Evolutionary conservation across 1,140 invertebrate species (phyloP), one percentile per base, ranked within the genome.

Genomic region (Bombyx mori): DNA sequence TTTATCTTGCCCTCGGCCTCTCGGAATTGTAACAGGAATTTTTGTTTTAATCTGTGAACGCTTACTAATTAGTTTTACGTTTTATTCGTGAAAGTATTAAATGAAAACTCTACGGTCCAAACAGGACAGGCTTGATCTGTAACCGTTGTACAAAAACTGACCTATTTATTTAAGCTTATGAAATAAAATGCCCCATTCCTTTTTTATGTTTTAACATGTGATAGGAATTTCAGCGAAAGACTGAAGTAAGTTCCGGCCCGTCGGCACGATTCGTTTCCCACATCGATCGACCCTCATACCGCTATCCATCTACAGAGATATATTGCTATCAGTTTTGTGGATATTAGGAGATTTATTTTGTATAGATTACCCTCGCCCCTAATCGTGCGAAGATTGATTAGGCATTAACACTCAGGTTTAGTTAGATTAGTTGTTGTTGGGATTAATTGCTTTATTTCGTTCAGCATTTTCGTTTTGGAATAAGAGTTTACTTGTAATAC

Each of bases 1-100:
- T 68, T 75, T 69, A 70, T 67, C 67, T 71, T 42, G 8, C 48
- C 48, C 57, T 58, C 58, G 60, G 64, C 54, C 52, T 35, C 42
- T 54, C 57, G 35, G 12, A 50, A 67, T 65, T 60, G 61, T 54
- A 44, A 54, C 52, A n/a, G 55, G 49, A 58, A 51, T 56, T 54
- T 65, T 65, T 62, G 61, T 62, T 63, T 63, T 58, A 66, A 67
- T 67, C 57, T 26, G 22, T 7, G 26, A 35, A 35, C 26, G 26
- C 26, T 0, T 35, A 35, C 26, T 35, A 35, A 35, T 35, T 35
- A 35, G 26, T 35, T 35, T 35, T 35, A 35, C 26, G 26, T 35
- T 35, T 35, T 35, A 35, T 60, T 59, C 52, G 44, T 56, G 52
- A 8, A 56, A 35, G 26, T 35, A 3, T 35, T 35, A 35, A 35